A percentile compares a stretch with the other conserved stretches of the same genome.
Evolutionary conservation across 1,140 invertebrate species (phyloP).

Genomic region (Galleria mellonella): DNA sequence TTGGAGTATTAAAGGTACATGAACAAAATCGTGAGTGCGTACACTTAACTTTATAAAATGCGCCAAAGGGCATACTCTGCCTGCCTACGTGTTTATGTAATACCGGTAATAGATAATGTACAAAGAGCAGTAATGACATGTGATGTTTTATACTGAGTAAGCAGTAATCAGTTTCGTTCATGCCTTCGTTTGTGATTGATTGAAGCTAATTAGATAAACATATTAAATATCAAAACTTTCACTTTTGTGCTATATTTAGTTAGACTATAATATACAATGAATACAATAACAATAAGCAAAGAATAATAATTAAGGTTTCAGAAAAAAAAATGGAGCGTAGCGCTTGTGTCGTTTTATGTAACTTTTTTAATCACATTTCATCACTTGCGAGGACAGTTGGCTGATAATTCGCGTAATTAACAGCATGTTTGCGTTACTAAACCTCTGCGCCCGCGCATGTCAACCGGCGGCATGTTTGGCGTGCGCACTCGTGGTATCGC

Average conservation of each 20-base stretch:
- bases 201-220: conserved; percentile 54
- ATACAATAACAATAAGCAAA: too few relatives aligned
- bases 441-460: conserved; percentile 22
- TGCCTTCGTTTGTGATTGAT: conserved; percentile 39
- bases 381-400: conserved; percentile 40
- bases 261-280: too few relatives aligned
- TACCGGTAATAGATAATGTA: conserved; percentile 53
- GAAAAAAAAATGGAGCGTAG: too few relatives aligned
- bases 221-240: conserved; percentile 44
- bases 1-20: too few relatives aligned
- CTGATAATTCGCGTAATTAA: conserved; percentile 57
- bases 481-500: conserved; percentile 21
- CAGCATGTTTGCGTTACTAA: conserved; percentile 42
- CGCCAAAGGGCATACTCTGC: conserved; percentile 37
- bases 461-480: conserved; percentile 35
- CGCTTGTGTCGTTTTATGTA: conserved; percentile 27
- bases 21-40: too few relatives aligned
- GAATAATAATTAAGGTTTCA: too few relatives aligned
- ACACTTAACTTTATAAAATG: too few relatives aligned
- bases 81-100: conserved; percentile 50
- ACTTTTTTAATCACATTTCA: conserved; percentile 56
- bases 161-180: neutral
- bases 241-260: conserved; percentile 20
- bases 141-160: conserved; percentile 33
- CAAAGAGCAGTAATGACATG: conserved; percentile 50